Evolutionary conservation across 2,797 vertebrate genomes (phyloP).

Genomic region (Scyliorhinus canicula): DNA sequence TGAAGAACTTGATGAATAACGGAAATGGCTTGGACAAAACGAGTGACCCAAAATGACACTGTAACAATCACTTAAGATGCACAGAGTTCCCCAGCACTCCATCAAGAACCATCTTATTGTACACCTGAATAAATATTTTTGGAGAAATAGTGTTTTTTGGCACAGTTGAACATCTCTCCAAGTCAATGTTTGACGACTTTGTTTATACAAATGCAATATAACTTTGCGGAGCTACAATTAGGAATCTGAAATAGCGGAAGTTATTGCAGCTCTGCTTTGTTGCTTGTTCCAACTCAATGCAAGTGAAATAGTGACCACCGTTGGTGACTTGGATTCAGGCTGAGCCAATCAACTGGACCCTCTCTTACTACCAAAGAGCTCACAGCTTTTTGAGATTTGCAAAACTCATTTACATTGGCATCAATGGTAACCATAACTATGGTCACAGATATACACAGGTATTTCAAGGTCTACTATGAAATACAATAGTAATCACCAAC

Average conservation of each 20-base stretch:
- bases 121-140: conserved; percentile 2
- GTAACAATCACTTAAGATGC: background rate
- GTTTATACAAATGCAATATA: background rate
- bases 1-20: conserved; percentile 27
- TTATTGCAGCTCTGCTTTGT: background rate
- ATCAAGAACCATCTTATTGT: background rate
- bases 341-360: background rate
- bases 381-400: background rate
- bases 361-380: background rate
- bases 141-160: background rate
- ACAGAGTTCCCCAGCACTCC: background rate
- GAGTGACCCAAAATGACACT: background rate
- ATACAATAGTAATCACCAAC: background rate
- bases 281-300: background rate
- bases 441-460: background rate
- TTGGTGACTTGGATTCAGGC: background rate
- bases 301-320: background rate
- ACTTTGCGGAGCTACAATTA: background rate
- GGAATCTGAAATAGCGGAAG: background rate
- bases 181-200: background rate
- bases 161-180: background rate
- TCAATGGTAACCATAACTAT: background rate
- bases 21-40: background rate
- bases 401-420: background rate
- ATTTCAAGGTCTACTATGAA: background rate